Conservation (phyloP, 1,140 invertebrate species). For the Leptonema lineaticorne region DNA sequence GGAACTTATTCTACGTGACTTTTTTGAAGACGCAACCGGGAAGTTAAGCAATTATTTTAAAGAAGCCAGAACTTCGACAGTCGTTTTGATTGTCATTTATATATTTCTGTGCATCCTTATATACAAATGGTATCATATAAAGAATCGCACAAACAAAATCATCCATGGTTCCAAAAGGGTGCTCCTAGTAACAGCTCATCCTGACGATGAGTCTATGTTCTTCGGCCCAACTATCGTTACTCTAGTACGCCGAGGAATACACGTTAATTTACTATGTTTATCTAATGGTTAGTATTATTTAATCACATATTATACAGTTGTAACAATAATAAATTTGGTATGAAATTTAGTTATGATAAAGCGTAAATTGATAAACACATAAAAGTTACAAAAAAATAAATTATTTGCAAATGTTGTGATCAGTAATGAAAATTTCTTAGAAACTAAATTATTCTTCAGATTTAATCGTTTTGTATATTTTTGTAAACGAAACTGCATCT, state of each 20-base stretch:
- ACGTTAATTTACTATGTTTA: constrained; percentile 82
- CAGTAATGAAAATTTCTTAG: too few relatives aligned
- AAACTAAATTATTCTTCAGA: too few relatives aligned
- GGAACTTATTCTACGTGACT: constrained; percentile 17
- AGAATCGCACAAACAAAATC: not conserved
- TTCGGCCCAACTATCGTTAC: constrained; percentile 88
- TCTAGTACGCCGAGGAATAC: constrained; percentile 62
- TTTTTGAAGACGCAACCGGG: constrained; percentile 1
- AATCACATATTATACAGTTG: not conserved
- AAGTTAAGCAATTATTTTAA: constrained; percentile 26
- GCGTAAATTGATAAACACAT: too few relatives aligned
- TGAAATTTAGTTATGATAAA: too few relatives aligned
- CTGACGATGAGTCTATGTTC: constrained; percentile 98
- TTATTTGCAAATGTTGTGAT: too few relatives aligned
- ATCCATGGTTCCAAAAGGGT: constrained; percentile 30
- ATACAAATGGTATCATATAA: not conserved
- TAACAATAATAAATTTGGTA: too few relatives aligned
- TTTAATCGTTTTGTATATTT: too few relatives aligned
- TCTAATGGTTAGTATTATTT: constrained; percentile 67
- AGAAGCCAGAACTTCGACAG: not conserved
- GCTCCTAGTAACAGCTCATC: constrained; percentile 69
- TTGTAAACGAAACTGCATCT: too few relatives aligned
- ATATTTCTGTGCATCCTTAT: not conserved
- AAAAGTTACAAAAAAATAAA: too few relatives aligned
- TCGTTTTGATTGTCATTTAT: not conserved